A percentile compares a stretch with the other conserved stretches of the same genome.
Evolutionary conservation across 2,113 vertebrate genomes (phyloP).

Genomic region (Noctilio leporinus): DNA sequence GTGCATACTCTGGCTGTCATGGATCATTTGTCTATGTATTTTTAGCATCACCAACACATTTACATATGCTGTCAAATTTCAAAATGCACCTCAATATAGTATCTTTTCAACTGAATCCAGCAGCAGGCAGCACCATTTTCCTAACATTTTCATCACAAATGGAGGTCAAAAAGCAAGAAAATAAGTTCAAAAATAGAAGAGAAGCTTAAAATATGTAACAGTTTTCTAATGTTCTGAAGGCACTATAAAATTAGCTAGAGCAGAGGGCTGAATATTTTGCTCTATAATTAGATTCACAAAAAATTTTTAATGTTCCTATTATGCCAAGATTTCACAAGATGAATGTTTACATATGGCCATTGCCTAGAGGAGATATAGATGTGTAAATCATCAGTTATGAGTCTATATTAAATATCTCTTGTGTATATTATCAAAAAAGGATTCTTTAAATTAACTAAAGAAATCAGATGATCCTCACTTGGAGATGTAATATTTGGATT

Average conservation of each 20-base stretch:
- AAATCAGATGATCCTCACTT: not conserved
- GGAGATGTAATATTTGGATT: not conserved
- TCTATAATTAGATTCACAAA: constrained; percentile 41
- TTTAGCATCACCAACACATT: constrained; percentile 82
- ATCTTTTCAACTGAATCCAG: constrained; percentile 58
- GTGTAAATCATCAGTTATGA: not conserved
- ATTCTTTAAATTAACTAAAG: not conserved
- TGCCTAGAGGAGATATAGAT: not conserved
- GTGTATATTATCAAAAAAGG: not conserved
- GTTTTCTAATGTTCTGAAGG: constrained; percentile 30
- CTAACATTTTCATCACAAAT: constrained; percentile 54
- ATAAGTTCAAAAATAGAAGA: constrained; percentile 53
- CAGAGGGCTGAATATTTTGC: not conserved
- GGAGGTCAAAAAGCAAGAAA: constrained; percentile 57
- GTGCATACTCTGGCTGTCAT: constrained; percentile 81
- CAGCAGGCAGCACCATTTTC: constrained; percentile 40
- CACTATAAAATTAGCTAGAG: constrained; percentile 29
- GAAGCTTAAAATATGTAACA: constrained; percentile 50
- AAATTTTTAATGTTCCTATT: constrained; percentile 29
- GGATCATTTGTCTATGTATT: constrained; percentile 79
- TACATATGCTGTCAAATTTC: constrained; percentile 83
- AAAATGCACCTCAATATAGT: constrained; percentile 79
- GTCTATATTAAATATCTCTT: not conserved
- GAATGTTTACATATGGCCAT: constrained; percentile 35
- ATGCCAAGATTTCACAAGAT: constrained; percentile 12